Conservation (phyloP, 2,888 invertebrate genomes). For the Helicoverpa assulta region DNA sequence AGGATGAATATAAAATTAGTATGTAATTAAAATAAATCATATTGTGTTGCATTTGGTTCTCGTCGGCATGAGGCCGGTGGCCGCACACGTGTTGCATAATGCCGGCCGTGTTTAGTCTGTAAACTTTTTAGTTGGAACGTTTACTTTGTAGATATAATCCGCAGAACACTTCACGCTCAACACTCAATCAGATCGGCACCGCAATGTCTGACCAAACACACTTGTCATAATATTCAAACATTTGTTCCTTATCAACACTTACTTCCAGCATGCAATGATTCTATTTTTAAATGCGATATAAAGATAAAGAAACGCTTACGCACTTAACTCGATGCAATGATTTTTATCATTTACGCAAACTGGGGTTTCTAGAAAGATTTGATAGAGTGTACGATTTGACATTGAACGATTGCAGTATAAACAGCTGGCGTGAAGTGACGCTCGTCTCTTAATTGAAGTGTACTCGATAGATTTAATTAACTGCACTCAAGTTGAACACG, state of each 20-base stretch:
- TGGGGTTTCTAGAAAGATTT: slow-evolving; percentile 39
- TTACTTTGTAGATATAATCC: slow-evolving; percentile 70
- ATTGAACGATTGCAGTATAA: slow-evolving; percentile 41
- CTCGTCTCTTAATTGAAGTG: slow-evolving; percentile 31
- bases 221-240: slow-evolving; percentile 57
- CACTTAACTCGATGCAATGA: slow-evolving; percentile 29
- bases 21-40: slow-evolving; percentile 63
- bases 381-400: slow-evolving; percentile 28
- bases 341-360: slow-evolving; percentile 37
- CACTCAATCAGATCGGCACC: slow-evolving; percentile 67
- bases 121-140: slow-evolving; percentile 65
- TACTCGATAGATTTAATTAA: slow-evolving; percentile 32
- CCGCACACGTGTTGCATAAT: slow-evolving; percentile 58
- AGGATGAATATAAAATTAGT: slow-evolving; percentile 50
- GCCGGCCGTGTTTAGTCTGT: slow-evolving; percentile 69
- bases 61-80: slow-evolving; percentile 50
- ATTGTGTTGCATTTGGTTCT: slow-evolving; percentile 61
- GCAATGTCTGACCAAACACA: slow-evolving; percentile 69
- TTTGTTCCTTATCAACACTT: slow-evolving; percentile 53
- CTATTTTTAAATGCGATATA: slow-evolving; percentile 54
- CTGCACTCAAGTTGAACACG: slow-evolving; percentile 35
- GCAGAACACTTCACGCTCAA: slow-evolving; percentile 64
- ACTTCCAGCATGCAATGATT: slow-evolving; percentile 35
- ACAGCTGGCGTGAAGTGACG: slow-evolving; percentile 27
- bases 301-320: slow-evolving; percentile 48